Evolutionary conservation across 2,888 invertebrate species (phyloP).

Genomic region (Zonitis immaculata): DNA sequence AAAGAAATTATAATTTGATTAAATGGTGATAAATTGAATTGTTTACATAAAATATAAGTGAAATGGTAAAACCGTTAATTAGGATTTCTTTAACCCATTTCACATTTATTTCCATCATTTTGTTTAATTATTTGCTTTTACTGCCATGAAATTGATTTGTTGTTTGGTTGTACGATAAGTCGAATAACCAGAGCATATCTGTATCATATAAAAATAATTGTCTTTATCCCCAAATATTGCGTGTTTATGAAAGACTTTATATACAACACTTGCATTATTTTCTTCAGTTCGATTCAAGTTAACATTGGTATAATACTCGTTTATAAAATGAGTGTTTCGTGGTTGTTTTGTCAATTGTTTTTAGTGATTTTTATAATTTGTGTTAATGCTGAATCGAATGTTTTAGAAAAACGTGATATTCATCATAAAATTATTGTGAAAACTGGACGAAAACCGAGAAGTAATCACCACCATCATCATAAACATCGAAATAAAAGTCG

Average conservation of each 20-base stretch:
- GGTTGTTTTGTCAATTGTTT: not conserved
- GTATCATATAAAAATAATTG: not conserved
- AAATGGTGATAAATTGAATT: not conserved
- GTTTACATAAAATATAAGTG: not conserved
- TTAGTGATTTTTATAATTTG: not conserved
- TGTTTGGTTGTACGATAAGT: not conserved
- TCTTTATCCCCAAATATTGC: constrained; percentile 10
- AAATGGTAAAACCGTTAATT: not conserved
- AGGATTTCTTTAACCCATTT: constrained; percentile 8
- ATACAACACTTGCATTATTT: not conserved
- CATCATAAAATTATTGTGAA: constrained; percentile 7
- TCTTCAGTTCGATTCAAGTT: not conserved
- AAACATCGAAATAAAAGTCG: not conserved
- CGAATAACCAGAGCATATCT: constrained; percentile 12
- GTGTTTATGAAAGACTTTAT: constrained; percentile 1
- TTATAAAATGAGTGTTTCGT: not conserved
- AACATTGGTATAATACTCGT: not conserved
- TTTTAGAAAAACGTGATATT: constrained; percentile 6
- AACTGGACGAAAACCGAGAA: not conserved
- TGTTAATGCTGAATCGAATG: not conserved
- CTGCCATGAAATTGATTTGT: constrained; percentile 9
- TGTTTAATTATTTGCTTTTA: constrained; percentile 13
- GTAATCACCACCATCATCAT: not conserved
- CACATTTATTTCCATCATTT: not conserved
- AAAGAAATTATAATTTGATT: too few relatives aligned